Evolutionary conservation across 1,140 invertebrate species (phyloP).

Genomic region (Sweltsa coloradensis): DNA sequence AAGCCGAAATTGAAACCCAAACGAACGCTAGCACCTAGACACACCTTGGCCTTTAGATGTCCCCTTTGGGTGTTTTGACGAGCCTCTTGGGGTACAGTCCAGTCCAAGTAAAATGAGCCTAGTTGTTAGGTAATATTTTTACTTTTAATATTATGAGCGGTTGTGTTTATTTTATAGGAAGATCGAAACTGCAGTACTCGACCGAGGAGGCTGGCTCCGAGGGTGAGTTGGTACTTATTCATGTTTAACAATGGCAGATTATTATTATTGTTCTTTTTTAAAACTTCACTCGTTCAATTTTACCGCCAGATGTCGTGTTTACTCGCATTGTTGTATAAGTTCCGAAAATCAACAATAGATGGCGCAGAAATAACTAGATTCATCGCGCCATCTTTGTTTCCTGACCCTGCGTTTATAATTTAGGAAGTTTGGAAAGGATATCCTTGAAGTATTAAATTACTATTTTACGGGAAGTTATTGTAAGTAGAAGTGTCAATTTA

Average conservation of each 20-base stretch:
- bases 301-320: no score
- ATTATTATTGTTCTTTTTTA: no score
- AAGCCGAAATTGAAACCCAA: no score
- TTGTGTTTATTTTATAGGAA: no score
- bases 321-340: neutral
- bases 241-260: no score
- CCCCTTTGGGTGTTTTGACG: constrained; percentile 4
- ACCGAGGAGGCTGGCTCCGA: no score
- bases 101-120: neutral
- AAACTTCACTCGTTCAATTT: no score
- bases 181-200: no score
- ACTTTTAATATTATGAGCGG: no score
- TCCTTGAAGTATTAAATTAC: neutral
- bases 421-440: constrained; percentile 1
- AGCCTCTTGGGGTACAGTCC: neutral
- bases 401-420: constrained; percentile 8
- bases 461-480: neutral
- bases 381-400: constrained; percentile 9
- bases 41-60: constrained; percentile 6
- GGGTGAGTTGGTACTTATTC: no score
- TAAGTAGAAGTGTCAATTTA: neutral
- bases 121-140: no score
- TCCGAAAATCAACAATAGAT: constrained; percentile 3
- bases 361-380: constrained; percentile 4
- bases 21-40: neutral